Evolutionary conservation across 1,140 invertebrate species (phyloP), one percentile per base, ranked within the genome.

Genomic region (Tribolium madens): DNA sequence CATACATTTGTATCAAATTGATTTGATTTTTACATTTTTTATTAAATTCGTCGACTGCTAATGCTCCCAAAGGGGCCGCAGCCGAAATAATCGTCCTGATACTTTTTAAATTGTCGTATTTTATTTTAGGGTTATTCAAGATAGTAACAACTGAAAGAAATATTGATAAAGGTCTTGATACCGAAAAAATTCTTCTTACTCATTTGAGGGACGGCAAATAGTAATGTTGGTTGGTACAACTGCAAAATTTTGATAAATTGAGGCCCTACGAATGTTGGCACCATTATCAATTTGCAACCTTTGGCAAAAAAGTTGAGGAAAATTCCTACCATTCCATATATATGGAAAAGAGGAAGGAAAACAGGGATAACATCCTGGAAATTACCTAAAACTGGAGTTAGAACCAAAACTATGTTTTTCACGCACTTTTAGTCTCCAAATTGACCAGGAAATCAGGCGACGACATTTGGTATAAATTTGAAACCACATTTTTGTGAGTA

Each of bases 331-430:
- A 96, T 86, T 0, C 94, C 95, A 82, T 94, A 97, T 68, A 93
- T 93, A 82, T 97, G 96, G 80, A 93, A 97, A 83, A 95, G 91
- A 3, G 96, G 96, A 42, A 97, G 84, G 2, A 96, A 86, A 1
- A 83, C 82, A 1, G 92, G 87, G 2, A 89, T 78, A 0, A 89
- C 86, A 33, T 91, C 89, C 85, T 92, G 91, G 76, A 86, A 80
- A 0, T 81, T 84, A 12, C 81, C 87, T 87, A 83, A 52, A 79
- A 87, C 87, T 86, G 83, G 33, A 79, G 87, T 47, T 21, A n/a
- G n/a, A n/a, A n/a, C n/a, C n/a, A n/a, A n/a, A n/a, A n/a, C n/a
- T n/a, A n/a, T n/a, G n/a, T n/a, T n/a, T n/a, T n/a, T n/a, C n/a
- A n/a, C n/a, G n/a, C n/a, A n/a, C n/a, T 4, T 4, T 13, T 36